Evolutionary conservation across 2,797 vertebrate species (phyloP), one percentile per base, ranked within the genome.

Genomic region (Lophotriccus pileatus): DNA sequence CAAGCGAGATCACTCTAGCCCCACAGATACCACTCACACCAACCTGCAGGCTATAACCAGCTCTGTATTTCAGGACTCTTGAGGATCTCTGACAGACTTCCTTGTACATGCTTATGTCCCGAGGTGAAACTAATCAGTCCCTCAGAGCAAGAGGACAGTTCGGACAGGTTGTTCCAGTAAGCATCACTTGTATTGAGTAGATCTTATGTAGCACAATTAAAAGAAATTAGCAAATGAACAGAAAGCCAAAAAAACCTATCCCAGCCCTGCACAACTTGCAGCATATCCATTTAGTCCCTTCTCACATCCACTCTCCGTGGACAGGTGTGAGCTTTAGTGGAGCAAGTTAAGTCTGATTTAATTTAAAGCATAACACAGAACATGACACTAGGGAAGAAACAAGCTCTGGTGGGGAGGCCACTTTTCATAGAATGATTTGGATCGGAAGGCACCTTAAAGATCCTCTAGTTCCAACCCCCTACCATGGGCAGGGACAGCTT

Each of bases 1-100:
- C 47, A 34, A 24, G 9, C 0, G 0, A 76, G 25, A 16, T 86
- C 56, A 25, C 6, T 36, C 49, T 47, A 0, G 0, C 22, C 41
- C 13, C 32, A 11, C 7, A 36, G 27, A 22, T 9, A 24, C 5
- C 60, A 58, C 25, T 23, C 14, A 5, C 0, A 2, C 13, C 16
- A 14, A 23, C 32, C 70, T 41, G n/a, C 25, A 21, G 67, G 50
- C 43, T 59, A 39, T 23, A 44, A 17, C 13, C 10, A 7, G 20
- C 30, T 10, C 9, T 11, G 5, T 21, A 15, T 75, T 50, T 68
- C 12, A 21, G 7, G 9, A 20, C 50, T 37, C 55, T 10, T 34
- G 28, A 63, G 22, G 18, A 19, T 32, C 34, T 37, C 47, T 73
- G 64, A 16, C 39, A 30, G 52, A 13, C 41, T 36, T 82, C 2